Evolutionary conservation across 2,113 vertebrate genomes (phyloP), one percentile per base, ranked within the genome.

Genomic region (Setophaga coronata): DNA sequence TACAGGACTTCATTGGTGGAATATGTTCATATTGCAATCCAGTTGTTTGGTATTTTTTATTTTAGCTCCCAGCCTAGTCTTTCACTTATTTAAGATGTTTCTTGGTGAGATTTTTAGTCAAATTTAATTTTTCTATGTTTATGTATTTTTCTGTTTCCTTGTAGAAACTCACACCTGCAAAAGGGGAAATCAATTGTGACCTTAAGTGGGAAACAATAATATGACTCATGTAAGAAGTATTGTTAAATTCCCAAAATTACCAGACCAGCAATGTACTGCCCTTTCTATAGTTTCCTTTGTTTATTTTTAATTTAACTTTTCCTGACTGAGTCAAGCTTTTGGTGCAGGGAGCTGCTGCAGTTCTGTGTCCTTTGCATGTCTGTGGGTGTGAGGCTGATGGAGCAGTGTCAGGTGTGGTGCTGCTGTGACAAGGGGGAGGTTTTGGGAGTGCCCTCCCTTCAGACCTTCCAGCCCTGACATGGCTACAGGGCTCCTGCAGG

Each of bases 401-500:
- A 82, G 26, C 54, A 45, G 43, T 0, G 8, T 2, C 5, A 38
- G 60, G 62, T 1, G 5, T 26, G 20, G 13, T 12, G 33, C 54
- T 77, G 86, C 45, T 33, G 50, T 48, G 31, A 6, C 18, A 14
- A 53, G 45, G 56, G 26, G 56, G 2, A 34, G 13, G 18, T 19
- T 69, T 56, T 25, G 13, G 74, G 14, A 2, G 1, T 0, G 0
- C 17, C 51, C 10, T 48, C n/a, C 43, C 72, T n/a, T 61, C 14
- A 51, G 40, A 13, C 31, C 31, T 73, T 51, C 18, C 19, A 4
- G 16, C 40, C 0, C 18, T 57, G 21, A 4, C 3, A 1, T 17
- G 18, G 24, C 14, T 50, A 11, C 34, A n/a, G 54, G 25, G 9
- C 42, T 70, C 6, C 4, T 57, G 56, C 50, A 47, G 50, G 23